A percentile compares a stretch with the other conserved stretches of the same genome.
Evolutionary conservation across 30 jellyfish, hydroid and myxozoan genomes (phyloP).

Genomic region (Haliclystus octoradiatus): DNA sequence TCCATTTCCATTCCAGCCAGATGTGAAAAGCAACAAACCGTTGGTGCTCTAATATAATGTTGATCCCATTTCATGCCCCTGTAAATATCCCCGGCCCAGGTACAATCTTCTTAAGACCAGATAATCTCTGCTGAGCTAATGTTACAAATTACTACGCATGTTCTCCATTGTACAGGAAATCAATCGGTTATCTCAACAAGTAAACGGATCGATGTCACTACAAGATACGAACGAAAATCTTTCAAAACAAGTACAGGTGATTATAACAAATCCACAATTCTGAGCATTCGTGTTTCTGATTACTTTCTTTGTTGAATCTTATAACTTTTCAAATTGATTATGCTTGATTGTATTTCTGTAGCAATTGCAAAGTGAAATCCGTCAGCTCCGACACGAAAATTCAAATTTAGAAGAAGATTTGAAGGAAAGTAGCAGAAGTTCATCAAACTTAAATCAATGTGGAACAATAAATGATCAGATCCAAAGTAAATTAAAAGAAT

Average conservation of each 20-base stretch:
- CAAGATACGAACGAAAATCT: neutral
- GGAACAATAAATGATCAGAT: constrained; percentile 33
- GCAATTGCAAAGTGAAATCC: constrained; percentile 58
- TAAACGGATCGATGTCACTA: neutral
- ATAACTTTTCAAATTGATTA: neutral
- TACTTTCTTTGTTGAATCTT: neutral
- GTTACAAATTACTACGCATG: too few relatives aligned
- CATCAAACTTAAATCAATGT: constrained; percentile 22
- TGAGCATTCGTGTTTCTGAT: neutral
- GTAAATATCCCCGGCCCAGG: too few relatives aligned
- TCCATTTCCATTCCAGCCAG: too few relatives aligned
- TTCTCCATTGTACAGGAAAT: neutral
- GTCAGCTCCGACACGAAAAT: constrained; percentile 28
- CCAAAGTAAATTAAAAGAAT: constrained; percentile 34
- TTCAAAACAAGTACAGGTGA: neutral
- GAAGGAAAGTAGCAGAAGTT: constrained; percentile 18
- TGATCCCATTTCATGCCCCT: too few relatives aligned
- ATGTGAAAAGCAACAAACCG: too few relatives aligned
- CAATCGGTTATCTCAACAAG: neutral
- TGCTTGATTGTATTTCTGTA: neutral
- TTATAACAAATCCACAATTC: neutral
- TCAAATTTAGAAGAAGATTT: constrained; percentile 30
- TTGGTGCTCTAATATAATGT: too few relatives aligned
- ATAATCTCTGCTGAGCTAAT: too few relatives aligned
- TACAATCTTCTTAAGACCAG: too few relatives aligned